Conservation (phyloP, 2,113 vertebrate species). For the Romanogobio albipinnatus region DNA sequence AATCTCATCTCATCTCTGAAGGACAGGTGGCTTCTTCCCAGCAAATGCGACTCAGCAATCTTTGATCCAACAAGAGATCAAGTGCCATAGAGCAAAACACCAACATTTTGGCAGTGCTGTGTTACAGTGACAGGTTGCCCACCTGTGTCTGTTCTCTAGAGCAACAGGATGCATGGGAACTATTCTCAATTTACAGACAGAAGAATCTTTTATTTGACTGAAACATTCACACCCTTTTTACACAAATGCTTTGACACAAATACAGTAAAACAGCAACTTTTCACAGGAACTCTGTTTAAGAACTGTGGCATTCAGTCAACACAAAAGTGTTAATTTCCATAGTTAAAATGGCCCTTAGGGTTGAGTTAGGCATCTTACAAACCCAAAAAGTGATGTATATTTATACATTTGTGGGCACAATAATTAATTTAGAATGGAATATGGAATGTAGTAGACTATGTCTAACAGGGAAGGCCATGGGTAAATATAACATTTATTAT, state of each 20-base stretch:
- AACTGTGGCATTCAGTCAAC: neutral
- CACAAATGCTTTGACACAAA: neutral
- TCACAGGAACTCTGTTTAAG: neutral
- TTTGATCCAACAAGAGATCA: constrained; percentile 48
- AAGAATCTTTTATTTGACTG: neutral
- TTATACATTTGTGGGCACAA: neutral
- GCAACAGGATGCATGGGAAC: constrained; percentile 27
- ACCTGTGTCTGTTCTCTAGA: constrained; percentile 20
- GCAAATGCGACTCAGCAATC: constrained; percentile 22
- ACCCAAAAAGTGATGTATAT: neutral
- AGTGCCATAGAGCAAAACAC: constrained; percentile 11
- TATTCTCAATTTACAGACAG: neutral
- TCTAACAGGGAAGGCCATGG: too few species aligned
- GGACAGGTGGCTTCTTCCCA: constrained; percentile 33
- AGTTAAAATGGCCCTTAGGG: neutral
- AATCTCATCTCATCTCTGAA: constrained; percentile 47
- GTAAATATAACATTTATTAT: too few species aligned
- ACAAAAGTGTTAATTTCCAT: neutral
- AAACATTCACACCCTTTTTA: constrained; percentile 7
- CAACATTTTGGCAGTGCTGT: constrained; percentile 4
- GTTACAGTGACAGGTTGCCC: constrained; percentile 37
- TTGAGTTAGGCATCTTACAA: neutral
- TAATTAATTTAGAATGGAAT: neutral
- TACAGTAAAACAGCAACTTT: neutral
- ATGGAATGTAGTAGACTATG: too few species aligned